Conservation (phyloP, 2,113 vertebrate genomes). For the Melanostigma gelatinosum region DNA sequence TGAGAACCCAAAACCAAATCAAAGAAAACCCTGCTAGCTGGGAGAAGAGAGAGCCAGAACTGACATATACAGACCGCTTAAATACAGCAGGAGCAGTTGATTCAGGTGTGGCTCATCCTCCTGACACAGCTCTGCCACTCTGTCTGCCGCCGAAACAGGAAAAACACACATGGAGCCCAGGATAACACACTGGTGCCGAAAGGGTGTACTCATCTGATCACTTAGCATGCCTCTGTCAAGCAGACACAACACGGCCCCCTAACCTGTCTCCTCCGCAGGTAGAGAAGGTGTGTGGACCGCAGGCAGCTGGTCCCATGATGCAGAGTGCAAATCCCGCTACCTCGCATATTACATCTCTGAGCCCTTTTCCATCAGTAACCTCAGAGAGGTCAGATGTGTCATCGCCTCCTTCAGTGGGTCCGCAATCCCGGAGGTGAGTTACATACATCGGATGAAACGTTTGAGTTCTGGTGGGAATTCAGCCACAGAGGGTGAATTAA, state of each 20-base stretch:
- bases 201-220: not conserved
- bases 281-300: conserved; percentile 89
- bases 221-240: not conserved
- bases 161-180: not conserved
- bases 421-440: conserved; percentile 65
- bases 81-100: no score
- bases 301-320: conserved; percentile 50
- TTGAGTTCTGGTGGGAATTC: not conserved
- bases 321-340: conserved; percentile 6
- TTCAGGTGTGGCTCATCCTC: no score
- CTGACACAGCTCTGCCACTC: no score
- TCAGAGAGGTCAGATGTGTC: conserved; percentile 28
- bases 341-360: not conserved
- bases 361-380: conserved; percentile 9
- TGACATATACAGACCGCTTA: no score
- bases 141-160: no score
- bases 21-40: not conserved
- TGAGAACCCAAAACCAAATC: not conserved
- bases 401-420: conserved; percentile 1
- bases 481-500: not conserved
- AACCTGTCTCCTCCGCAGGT: conserved; percentile 81
- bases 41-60: no score
- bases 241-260: conserved; percentile 15
- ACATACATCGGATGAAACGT: not conserved
- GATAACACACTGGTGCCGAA: not conserved